phyloP scores from a whole-genome alignment of 2,888 invertebrate genomes.

The Oithona nana region DNA sequence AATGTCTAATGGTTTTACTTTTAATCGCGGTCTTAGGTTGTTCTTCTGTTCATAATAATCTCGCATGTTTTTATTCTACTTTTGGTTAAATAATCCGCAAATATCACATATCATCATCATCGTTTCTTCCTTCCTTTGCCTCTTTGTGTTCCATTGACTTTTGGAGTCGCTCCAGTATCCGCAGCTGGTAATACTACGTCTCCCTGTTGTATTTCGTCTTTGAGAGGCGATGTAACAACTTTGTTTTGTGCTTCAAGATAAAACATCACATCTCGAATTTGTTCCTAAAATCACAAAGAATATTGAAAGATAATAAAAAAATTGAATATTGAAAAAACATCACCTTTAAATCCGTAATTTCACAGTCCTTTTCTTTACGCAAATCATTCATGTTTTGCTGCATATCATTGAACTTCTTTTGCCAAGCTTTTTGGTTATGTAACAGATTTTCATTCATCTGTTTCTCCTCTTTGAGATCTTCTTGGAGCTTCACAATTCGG shows the following conservation, averaged over 20 bases:
- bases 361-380: conserved; percentile 30
- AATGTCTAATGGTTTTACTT: too few relatives aligned
- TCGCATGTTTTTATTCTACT: too few relatives aligned
- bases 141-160: too few relatives aligned
- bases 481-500: conserved; percentile 42
- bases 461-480: conserved; percentile 60
- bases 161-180: neutral
- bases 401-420: conserved; percentile 38
- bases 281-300: conserved; percentile 38
- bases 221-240: conserved; percentile 33
- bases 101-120: too few relatives aligned
- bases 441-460: conserved; percentile 58
- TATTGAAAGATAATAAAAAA: too few relatives aligned
- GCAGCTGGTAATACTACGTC: neutral
- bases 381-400: conserved; percentile 33
- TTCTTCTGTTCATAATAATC: too few relatives aligned
- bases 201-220: conserved; percentile 6
- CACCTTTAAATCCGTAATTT: conserved; percentile 50
- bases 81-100: too few relatives aligned
- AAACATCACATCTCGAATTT: conserved; percentile 90
- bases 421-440: conserved; percentile 52
- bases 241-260: conserved; percentile 69
- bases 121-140: too few relatives aligned
- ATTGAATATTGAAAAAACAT: too few relatives aligned
- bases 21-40: too few relatives aligned